These are phyloP conservation scores for Dascyllus trimaculatus DNA, from an alignment of 2,113 vertebrate species.

Conservation along the genomic window DNA sequence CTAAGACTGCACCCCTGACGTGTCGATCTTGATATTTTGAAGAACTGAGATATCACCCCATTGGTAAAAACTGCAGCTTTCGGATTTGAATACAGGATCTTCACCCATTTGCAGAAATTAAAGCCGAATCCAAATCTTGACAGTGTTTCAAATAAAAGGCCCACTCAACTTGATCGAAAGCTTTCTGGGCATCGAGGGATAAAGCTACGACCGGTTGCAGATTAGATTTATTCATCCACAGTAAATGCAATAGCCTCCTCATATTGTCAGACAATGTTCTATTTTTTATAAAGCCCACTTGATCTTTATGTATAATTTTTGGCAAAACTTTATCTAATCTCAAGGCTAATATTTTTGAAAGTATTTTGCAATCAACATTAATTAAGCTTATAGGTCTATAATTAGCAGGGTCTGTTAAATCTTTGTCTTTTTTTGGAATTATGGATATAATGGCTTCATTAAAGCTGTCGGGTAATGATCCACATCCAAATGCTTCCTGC, in stretches of 20 bases:
- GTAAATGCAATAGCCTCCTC: neutral
- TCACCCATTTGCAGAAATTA: neutral
- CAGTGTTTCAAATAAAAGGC: neutral
- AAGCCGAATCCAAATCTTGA: neutral
- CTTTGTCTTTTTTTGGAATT: neutral
- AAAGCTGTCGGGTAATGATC: neutral
- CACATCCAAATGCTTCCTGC: neutral
- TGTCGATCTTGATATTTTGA: too few relatives aligned
- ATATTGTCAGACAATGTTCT: neutral
- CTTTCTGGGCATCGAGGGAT: neutral
- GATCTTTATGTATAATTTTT: neutral
- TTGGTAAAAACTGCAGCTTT: neutral
- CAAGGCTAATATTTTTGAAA: neutral
- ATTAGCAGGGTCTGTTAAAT: neutral
- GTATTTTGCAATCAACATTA: neutral
- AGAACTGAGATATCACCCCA: neutral
- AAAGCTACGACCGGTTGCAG: neutral
- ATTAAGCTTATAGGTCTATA: neutral
- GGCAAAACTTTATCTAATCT: neutral
- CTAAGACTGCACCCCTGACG: too few relatives aligned
- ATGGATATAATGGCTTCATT: neutral
- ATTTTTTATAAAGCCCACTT: too few relatives aligned
- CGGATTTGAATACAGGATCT: neutral
- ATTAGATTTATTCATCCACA: neutral
- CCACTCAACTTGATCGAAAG: neutral